Percentiles rank a stretch among this genome's conserved stretches.
These are phyloP conservation scores for Eupithecia tripunctaria DNA, from an alignment of 2,888 invertebrate species.

Conservation along the genomic window DNA sequence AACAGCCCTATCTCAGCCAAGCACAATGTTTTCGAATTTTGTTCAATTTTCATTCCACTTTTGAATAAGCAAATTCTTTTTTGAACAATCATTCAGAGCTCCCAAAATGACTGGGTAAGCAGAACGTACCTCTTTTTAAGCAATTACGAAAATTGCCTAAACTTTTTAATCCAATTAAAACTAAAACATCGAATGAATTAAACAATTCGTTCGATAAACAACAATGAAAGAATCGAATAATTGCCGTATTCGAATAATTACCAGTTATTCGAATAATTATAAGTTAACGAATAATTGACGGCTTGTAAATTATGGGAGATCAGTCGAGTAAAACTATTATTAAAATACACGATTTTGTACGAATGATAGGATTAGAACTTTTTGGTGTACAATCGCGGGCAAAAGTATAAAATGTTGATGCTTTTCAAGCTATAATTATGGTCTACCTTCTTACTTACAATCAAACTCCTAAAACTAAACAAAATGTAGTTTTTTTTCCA, in stretches of 20 bases:
- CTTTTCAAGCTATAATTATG: neutral
- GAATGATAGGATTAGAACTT: constrained; percentile 45
- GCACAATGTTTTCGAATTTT: neutral
- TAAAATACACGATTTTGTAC: constrained; percentile 40
- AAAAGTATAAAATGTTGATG: constrained; percentile 2
- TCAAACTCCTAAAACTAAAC: neutral
- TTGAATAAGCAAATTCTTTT: neutral
- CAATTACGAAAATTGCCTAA: constrained; percentile 32
- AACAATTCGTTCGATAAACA: constrained; percentile 38
- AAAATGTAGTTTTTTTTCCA: neutral
- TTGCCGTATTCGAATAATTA: constrained; percentile 42
- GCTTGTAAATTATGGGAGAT: constrained; percentile 43
- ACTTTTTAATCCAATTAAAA: constrained; percentile 36
- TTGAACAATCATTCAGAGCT: neutral
- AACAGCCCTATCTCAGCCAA: neutral
- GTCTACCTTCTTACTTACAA: neutral
- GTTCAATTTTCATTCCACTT: neutral
- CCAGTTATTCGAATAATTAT: constrained; percentile 43
- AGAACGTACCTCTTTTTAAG: neutral
- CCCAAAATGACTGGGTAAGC: neutral
- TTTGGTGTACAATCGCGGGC: constrained; percentile 28
- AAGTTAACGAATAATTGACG: constrained; percentile 43
- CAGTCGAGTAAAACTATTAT: constrained; percentile 43
- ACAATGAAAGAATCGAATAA: constrained; percentile 44
- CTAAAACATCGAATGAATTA: constrained; percentile 42